Base-by-base conservation (phyloP, 2,113 vertebrate species). In the Protomyctophum bolini region DNA sequence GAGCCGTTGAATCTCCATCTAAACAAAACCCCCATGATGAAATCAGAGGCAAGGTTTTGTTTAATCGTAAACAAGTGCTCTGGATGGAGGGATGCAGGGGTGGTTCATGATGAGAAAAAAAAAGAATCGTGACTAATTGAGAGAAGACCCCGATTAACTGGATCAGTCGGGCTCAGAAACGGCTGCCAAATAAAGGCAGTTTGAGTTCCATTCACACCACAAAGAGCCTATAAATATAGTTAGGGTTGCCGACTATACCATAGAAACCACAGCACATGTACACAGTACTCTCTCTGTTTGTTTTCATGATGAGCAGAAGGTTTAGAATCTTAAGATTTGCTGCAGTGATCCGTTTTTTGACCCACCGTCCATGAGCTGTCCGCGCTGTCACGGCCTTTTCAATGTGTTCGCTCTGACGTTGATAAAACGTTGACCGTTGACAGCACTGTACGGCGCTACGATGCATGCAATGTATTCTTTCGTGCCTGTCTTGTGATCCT, bases 11-110 rank as follows among this genome's bases (percentile, higher is more conserved):
- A 76, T 84, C 70, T 15, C 75, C 86, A 83, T 76, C 82, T 86
- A 87, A 88, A 78, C 0, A 86, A 21, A 83, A 89, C 84, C 70
- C 9, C 71, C 81, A 83, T 88, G 88, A 88, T 86, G 85, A 87
- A 88, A 91, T 77, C 54, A 11, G 72, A 79, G 58, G 84, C 83
- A 89, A 87, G 65, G 65, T 83, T 60, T 50, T 63, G 65, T 83
- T 60, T 50, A 60, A 63, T 63, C 28, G 45, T 63, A 63, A 29
- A 28, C 48, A 48, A 33, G 41, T 11, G 11, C 71, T 54, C 5
- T 77, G 66, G 66, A 63, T 70, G 60, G 68, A 74, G 76, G 66
- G 66, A 63, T 70, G 60, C 66, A 74, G 73, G 77, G 63, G 79
- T 79, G 75, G 76, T 75, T 75, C 68, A 72, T 46, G 67, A 75